Evolutionary conservation across 1,140 invertebrate genomes (phyloP), one percentile per base, ranked within the genome.

Genomic region (Himalopsyche phryganea): DNA sequence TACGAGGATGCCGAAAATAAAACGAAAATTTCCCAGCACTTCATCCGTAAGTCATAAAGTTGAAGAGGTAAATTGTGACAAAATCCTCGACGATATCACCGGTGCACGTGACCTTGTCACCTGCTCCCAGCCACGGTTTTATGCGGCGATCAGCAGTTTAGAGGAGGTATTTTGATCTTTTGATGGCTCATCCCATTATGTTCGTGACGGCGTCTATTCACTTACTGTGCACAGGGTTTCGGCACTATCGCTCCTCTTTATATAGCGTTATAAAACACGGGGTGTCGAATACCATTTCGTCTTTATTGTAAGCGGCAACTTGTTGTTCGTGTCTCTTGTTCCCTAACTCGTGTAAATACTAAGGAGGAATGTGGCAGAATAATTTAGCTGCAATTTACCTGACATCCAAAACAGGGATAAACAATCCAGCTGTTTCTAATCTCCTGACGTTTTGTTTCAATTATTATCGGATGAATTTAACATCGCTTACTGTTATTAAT

Each of bases 171-270:
- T 62, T 40, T 59, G 45, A 54, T 23, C 51, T 45, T 35, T 58
- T 63, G 61, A 63, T 63, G 57, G 61, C 49, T 54, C 61, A 63
- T 63, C 50, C 61, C 57, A 63, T 63, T 63, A 63, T 48, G 56
- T 35, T 56, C 38, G 53, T 33, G 48, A n/a, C 18, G 46, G 32
- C 40, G 45, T 49, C 47, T 57, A 50, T 57, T 57, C 54, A 57
- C 54, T 57, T 50, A 50, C 54, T 33, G 18, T 28, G n/a, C 15
- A 13, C 10, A 32, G 51, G 56, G 23, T 41, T 35, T 19, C 18
- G 47, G 35, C 33, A 45, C 28, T 50, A 36, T 41, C 19, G 20
- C 47, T 51, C 36, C 48, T 33, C 53, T 18, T 52, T 63, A 58
- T 55, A 63, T 63, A 51, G 61, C 51, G 46, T 40, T 51, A 63